phyloP scores from a whole-genome alignment of 2,797 vertebrate species.

The Chelidonichthys spinosus region DNA sequence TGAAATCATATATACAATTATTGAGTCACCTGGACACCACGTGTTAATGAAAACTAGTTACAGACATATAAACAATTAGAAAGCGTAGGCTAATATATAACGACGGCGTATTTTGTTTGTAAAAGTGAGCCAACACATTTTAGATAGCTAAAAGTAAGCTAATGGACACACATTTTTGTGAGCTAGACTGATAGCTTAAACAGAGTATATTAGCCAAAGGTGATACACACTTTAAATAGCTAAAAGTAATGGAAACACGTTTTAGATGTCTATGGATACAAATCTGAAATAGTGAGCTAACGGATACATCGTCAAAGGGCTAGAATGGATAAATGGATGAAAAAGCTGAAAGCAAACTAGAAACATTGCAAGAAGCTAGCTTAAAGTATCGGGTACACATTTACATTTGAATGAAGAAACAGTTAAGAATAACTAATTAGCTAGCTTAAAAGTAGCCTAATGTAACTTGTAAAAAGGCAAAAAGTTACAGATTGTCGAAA shows the following conservation, averaged over 20 bases:
- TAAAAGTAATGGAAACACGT: background rate
- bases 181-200: background rate
- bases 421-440: background rate
- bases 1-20: background rate
- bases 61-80: background rate
- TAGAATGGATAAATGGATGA: background rate
- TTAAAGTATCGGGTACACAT: background rate
- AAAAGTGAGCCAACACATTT: background rate
- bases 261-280: background rate
- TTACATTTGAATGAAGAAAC: background rate
- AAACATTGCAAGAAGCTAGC: background rate
- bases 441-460: constrained; percentile 5
- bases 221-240: background rate
- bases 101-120: too few relatives aligned
- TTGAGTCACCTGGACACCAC: background rate
- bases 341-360: background rate
- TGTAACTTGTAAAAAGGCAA: background rate
- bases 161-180: background rate
- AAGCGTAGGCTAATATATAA: background rate
- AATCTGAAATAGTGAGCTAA: background rate
- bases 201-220: background rate
- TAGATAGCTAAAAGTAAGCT: background rate
- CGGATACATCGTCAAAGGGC: background rate
- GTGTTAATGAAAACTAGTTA: background rate
- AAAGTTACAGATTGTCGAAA: background rate